A percentile compares a stretch with the other conserved stretches of the same genome.
phyloP scores from a whole-genome alignment of 2,797 vertebrate species.

The Alcedo atthis region DNA sequence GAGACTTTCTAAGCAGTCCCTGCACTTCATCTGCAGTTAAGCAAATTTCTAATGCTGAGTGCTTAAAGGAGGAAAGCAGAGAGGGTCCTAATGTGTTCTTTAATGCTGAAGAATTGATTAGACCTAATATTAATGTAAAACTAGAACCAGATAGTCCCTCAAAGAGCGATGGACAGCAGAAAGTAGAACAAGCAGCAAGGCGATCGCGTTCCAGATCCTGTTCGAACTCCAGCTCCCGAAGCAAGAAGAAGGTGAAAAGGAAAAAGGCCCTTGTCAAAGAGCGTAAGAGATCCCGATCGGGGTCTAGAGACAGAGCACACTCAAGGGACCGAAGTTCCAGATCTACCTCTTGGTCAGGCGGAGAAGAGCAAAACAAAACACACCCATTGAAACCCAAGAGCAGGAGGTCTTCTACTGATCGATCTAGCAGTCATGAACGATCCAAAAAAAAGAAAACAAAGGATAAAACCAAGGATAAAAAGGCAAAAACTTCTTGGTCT shows the following conservation, averaged over 20 bases:
- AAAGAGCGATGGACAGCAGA: constrained; percentile 28
- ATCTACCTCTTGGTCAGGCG: constrained; percentile 70
- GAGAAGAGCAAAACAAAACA: constrained; percentile 62
- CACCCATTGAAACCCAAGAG: constrained; percentile 44
- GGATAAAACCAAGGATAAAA: constrained; percentile 73
- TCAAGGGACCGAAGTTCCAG: constrained; percentile 74
- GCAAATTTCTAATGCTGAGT: neutral
- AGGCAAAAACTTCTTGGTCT: constrained; percentile 64
- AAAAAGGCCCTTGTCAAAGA: constrained; percentile 47
- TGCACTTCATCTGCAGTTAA: neutral
- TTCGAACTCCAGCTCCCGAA: constrained; percentile 71
- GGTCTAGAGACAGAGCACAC: constrained; percentile 60
- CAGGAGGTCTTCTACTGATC: constrained; percentile 75
- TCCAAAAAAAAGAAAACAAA: constrained; percentile 74
- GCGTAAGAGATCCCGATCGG: constrained; percentile 39
- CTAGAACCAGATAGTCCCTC: constrained; percentile 45
- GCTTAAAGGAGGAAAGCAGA: constrained; percentile 54
- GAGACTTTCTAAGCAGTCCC: neutral
- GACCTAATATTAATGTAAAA: constrained; percentile 65
- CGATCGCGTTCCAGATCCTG: constrained; percentile 73
- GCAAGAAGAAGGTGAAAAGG: constrained; percentile 74
- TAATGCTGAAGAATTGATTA: constrained; percentile 58
- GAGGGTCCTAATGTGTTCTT: constrained; percentile 66
- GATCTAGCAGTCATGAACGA: constrained; percentile 79
- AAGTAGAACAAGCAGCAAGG: constrained; percentile 48